Conservation (phyloP, 2,113 vertebrate species). For the Labrus mixtus region DNA sequence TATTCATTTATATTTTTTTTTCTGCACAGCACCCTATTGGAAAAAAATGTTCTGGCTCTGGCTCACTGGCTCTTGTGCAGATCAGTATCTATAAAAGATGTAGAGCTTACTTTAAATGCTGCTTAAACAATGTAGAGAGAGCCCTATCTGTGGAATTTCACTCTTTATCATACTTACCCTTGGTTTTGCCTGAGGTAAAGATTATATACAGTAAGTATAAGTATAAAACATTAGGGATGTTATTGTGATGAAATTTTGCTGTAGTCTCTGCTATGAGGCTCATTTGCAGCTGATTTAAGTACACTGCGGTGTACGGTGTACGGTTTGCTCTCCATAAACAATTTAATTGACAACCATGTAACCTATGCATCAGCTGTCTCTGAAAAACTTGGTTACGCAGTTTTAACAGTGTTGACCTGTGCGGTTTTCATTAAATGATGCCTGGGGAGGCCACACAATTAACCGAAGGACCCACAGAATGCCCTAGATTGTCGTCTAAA, state of each 20-base stretch:
- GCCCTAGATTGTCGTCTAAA: slow-evolving; percentile 29
- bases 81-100: too few relatives aligned
- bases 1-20: background rate
- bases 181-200: background rate
- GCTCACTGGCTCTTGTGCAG: too few relatives aligned
- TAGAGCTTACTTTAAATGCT: too few relatives aligned
- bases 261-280: slow-evolving; percentile 7
- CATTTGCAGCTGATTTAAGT: slow-evolving; percentile 33
- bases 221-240: background rate
- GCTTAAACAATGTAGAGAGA: too few relatives aligned
- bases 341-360: slow-evolving; percentile 19
- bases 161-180: too few relatives aligned
- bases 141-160: too few relatives aligned
- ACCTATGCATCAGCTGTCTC: slow-evolving; percentile 15
- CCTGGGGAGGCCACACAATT: slow-evolving; percentile 32
- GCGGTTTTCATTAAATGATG: slow-evolving; percentile 45
- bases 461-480: slow-evolving; percentile 17
- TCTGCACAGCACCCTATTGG: background rate
- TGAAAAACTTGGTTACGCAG: slow-evolving; percentile 36
- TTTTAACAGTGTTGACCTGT: slow-evolving; percentile 55
- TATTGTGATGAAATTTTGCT: slow-evolving; percentile 13
- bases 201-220: slow-evolving; percentile 7
- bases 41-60: background rate
- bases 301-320: too few relatives aligned
- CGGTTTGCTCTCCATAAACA: slow-evolving; percentile 23